Evolutionary conservation across 1,140 invertebrate species (phyloP).

Genomic region (Tetramorium alpestre): DNA sequence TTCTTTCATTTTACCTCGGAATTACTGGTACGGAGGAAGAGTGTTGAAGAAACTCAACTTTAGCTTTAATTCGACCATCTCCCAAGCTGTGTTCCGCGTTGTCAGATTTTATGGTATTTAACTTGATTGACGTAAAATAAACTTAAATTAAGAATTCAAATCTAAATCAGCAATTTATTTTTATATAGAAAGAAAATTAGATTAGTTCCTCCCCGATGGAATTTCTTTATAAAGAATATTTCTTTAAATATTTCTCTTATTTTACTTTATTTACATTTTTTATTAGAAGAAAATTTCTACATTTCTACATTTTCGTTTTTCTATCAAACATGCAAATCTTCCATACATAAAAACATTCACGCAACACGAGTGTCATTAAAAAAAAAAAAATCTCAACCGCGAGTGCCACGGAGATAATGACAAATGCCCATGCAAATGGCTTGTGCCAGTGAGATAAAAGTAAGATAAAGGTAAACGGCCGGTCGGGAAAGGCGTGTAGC

Average conservation of each 20-base stretch:
- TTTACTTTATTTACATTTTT: not conserved
- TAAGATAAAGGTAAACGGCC: conserved; percentile 13
- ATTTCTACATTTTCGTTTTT: not conserved
- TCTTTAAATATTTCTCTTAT: not conserved
- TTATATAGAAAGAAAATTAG: not conserved
- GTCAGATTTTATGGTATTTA: not conserved
- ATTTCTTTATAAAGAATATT: not conserved
- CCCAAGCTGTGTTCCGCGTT: not conserved
- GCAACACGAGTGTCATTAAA: not conserved
- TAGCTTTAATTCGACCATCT: not conserved
- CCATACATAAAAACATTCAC: not conserved
- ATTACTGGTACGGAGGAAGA: not conserved
- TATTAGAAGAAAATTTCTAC: not conserved
- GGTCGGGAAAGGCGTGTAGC: conserved; percentile 36
- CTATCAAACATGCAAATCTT: not conserved
- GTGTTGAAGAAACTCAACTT: not conserved
- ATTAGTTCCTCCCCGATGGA: not conserved
- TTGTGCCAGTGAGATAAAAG: not conserved
- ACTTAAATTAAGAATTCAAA: not conserved
- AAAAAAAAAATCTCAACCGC: not conserved
- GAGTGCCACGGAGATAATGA: conserved; percentile 2
- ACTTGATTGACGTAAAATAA: not conserved
- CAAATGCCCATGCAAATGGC: not conserved
- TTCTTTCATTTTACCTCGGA: conserved; percentile 1
- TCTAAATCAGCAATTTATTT: not conserved